Conservation (phyloP, 2,113 vertebrate genomes). For the Scomber japonicus region DNA sequence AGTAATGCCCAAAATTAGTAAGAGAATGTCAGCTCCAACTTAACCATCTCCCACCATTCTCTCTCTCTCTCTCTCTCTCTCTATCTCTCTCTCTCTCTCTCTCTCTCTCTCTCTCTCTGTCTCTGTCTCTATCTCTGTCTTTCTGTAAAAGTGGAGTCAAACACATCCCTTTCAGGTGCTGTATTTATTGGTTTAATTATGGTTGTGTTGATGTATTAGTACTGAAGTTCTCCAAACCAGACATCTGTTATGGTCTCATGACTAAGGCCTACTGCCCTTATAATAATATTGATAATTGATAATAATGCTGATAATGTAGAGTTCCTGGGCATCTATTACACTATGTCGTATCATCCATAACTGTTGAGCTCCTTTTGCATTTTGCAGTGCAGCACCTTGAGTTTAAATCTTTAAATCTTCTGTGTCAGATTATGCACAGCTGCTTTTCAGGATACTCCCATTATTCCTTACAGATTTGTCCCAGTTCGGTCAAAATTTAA, state of each 20-base stretch:
- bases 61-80: neutral
- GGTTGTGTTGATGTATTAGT: conserved; percentile 17
- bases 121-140: too few relatives aligned
- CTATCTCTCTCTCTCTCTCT: neutral
- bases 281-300: conserved; percentile 1
- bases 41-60: neutral
- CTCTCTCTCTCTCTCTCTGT: too few relatives aligned
- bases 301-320: conserved; percentile 21
- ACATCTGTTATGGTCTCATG: conserved; percentile 34
- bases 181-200: conserved; percentile 31
- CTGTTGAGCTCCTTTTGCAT: neutral
- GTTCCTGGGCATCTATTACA: conserved; percentile 13
- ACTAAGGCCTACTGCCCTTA: neutral
- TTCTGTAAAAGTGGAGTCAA: neutral
- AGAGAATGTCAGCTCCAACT: conserved; percentile 28
- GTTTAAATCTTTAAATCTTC: conserved; percentile 8
- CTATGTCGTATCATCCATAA: neutral
- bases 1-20: conserved; percentile 73
- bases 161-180: neutral
- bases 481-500: neutral
- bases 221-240: conserved; percentile 1
- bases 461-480: conserved; percentile 1
- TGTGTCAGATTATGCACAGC: conserved; percentile 3
- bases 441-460: neutral
- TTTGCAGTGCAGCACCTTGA: neutral